Evolutionary conservation across 2,113 vertebrate genomes (phyloP), one percentile per base, ranked within the genome.

Genomic region (Rafetus swinhoei): DNA sequence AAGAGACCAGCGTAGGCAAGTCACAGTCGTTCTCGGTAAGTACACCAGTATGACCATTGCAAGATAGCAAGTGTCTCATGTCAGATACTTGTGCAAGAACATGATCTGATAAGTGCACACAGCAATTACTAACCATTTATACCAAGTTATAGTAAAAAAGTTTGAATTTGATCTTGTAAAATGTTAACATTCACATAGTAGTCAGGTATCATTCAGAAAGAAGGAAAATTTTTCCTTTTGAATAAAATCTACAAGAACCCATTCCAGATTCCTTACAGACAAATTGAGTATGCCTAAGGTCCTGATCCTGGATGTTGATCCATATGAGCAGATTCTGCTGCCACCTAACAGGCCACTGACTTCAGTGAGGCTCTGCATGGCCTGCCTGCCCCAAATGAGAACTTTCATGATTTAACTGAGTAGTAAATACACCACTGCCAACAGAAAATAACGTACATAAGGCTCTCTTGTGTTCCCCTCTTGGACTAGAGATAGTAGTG

Each of bases 401-500:
- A 45, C 10, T 45, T 45, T 21, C 35, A 76, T 35, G 72, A 76
- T 76, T 39, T 45, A 39, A 39, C 16, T 7, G 22, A 62, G 29
- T 14, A 11, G 11, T 76, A 76, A 76, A 76, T 76, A 45, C 10
- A 39, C 35, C 35, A 22, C 21, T 45, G 72, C 32, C 32, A 69
- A n/a, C 9, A 45, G 22, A 24, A 76, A 39, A 22, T 76, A 35
- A 45, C 72, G 11, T 39, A 69, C 4, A 6, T 76, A 45, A 45
- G 39, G 39, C 24, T 76, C 35, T 13, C n/a, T 32, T 69, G 0
- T 6, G 3, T 0, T 2, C 4, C 56, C 8, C 29, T 59, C 10
- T 72, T 0, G 1, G 2, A 39, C 15, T 1, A 76, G 3, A 54
- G 79, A 56, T 25, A 14, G 14, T 1, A 79, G 14, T n/a, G 21